Base-by-base conservation (phyloP, 1,140 invertebrate species). In the Fopius arisanus region DNA sequence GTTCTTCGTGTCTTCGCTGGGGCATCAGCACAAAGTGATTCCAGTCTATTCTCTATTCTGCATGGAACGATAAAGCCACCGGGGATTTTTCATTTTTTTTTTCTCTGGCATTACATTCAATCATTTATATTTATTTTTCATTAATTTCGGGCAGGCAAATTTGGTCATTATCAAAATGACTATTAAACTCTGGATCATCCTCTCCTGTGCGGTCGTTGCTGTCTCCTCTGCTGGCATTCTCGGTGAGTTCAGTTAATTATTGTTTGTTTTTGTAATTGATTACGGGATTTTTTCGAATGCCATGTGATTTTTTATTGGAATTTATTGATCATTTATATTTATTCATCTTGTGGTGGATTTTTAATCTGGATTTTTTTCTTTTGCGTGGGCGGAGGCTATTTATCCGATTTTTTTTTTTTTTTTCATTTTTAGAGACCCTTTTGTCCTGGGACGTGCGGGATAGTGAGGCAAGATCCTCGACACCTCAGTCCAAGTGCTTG, bases 401-500 rank as follows among this genome's bases (percentile, higher is more conserved):
- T 3, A 37, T 16, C 16, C 43, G 6, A 31, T 6, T 71, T 14
- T 37, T 2, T 2, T 67, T 59, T 63, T 69, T 16, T 48, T 70
- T 66, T 70, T 67, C 59, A 26, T 26, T 21, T 41, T 68, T 63
- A 87, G 85, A 87, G 70, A 84, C 82, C 23, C 66, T 87, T 28
- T 72, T 86, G 54, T 84, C 84, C 7, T 86, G 85, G 84, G 80
- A 86, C 1, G 21, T 86, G 21, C 80, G 83, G 9, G 82, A 80
- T 3, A 72, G 81, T 5, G 83, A 84, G 23, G 84, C 78, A 3
- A 80, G 84, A 77, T 86, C 84, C 14, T 75, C 79, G 19, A 73
- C 78, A 5, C 77, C 84, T 1, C 84, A 86, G 37, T 89, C 89
- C 6, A 88, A 88, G 63, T 89, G 88, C 67, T 78, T 86, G 1